Percentiles rank a stretch among this genome's conserved stretches.
Conservation (phyloP, 2,888 invertebrate genomes). For the Macrostomum cliftonense region DNA sequence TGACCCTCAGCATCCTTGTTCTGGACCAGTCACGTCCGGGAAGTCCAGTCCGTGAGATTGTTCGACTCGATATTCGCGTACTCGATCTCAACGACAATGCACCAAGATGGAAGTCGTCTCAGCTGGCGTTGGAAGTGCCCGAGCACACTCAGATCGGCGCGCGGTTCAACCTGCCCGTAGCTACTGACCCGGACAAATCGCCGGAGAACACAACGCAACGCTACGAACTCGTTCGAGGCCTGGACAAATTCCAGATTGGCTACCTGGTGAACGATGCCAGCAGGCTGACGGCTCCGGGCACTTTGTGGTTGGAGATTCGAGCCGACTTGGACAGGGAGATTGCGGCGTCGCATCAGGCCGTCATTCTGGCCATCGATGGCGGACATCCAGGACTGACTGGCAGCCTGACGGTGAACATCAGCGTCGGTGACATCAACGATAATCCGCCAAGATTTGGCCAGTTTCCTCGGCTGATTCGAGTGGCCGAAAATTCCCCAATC, state of each 20-base stretch:
- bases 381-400: slow-evolving; percentile 9
- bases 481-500: slow-evolving; percentile 3
- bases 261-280: background rate
- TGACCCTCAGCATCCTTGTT: background rate
- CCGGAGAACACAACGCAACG: slow-evolving; percentile 6
- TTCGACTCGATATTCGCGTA: background rate
- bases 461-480: background rate
- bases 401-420: slow-evolving; percentile 3
- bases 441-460: slow-evolving; percentile 3
- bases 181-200: slow-evolving; percentile 3
- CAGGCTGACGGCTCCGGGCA: background rate
- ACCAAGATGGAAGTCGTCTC: slow-evolving; percentile 1
- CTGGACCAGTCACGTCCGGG: background rate
- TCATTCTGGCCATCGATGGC: slow-evolving; percentile 4
- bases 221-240: slow-evolving; percentile 2
- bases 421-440: slow-evolving; percentile 9
- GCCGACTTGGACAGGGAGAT: slow-evolving; percentile 5
- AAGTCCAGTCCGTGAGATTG: background rate
- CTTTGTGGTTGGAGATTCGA: slow-evolving; percentile 1
- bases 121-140: slow-evolving; percentile 5
- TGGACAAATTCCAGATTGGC: slow-evolving; percentile 3
- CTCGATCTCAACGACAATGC: slow-evolving; percentile 9
- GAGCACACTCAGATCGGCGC: slow-evolving; percentile 7
- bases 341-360: slow-evolving; percentile 1
- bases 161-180: slow-evolving; percentile 6